Percentiles rank a stretch among this genome's conserved stretches.
Evolutionary conservation across 2,113 vertebrate species (phyloP).

Genomic region (Condylura cristata): DNA sequence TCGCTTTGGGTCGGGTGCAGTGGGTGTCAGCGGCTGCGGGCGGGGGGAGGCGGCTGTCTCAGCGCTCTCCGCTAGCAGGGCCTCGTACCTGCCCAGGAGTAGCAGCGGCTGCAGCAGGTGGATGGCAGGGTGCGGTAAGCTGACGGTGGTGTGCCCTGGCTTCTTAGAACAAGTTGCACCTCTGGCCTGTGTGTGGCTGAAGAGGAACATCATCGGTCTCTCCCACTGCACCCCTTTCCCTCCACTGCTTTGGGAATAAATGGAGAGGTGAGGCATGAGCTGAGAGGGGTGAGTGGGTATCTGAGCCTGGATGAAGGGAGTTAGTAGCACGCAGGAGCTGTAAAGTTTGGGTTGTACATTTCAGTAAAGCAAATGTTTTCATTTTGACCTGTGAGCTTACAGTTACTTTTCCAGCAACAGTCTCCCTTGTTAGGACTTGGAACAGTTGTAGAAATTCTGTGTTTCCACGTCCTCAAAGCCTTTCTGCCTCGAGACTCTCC

Average conservation of each 20-base stretch:
- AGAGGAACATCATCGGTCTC: not conserved
- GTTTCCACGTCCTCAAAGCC: not conserved
- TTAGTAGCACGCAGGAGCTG: not conserved
- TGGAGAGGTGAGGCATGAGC: not conserved
- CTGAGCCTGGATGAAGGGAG: not conserved
- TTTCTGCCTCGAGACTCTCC: not conserved
- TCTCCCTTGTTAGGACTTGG: not conserved
- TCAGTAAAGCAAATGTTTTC: not conserved
- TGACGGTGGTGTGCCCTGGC: not conserved
- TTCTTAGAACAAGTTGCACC: not conserved
- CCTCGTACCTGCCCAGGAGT: no score
- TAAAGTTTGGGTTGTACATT: not conserved
- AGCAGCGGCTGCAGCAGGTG: no score
- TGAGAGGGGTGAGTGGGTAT: not conserved
- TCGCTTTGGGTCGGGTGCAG: no score
- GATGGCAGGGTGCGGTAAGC: no score
- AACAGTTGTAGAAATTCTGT: not conserved
- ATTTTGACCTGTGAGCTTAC: not conserved
- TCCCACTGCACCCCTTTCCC: not conserved
- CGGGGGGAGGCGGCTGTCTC: no score
- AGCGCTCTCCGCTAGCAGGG: no score
- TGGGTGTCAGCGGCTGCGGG: no score
- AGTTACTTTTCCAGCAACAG: not conserved
- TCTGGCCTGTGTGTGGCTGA: not conserved
- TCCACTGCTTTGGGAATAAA: not conserved